Evolutionary conservation across 2,113 vertebrate genomes (phyloP).

Genomic region (Panthera tigris): DNA sequence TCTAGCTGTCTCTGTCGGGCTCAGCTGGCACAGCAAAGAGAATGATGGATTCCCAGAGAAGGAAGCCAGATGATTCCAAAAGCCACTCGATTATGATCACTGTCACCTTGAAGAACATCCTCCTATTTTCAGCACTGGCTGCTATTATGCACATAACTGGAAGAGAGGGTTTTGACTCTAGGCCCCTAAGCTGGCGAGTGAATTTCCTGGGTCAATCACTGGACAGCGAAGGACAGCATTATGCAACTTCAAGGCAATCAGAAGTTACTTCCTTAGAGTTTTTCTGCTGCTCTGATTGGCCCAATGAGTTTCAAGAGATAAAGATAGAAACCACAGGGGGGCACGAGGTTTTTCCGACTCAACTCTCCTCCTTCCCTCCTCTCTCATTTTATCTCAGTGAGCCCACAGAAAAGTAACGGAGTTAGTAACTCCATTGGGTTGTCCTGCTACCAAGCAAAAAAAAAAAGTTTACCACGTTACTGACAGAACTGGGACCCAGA

Average conservation of each 20-base stretch:
- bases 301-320: neutral
- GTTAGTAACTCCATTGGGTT: neutral
- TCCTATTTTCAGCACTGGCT: neutral
- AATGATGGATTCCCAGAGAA: neutral
- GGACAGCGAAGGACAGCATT: neutral
- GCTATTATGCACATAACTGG: accelerated
- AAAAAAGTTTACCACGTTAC: neutral
- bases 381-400: neutral
- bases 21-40: neutral
- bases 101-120: neutral
- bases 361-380: neutral
- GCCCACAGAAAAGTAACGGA: neutral
- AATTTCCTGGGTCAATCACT: neutral
- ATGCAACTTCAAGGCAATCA: neutral
- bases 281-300: neutral
- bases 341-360: neutral
- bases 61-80: neutral
- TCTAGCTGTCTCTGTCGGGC: neutral
- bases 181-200: neutral
- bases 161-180: too few species aligned
- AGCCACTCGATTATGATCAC: neutral
- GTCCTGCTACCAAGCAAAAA: neutral
- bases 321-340: neutral
- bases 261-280: neutral
- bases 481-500: neutral